Conservation (phyloP, 1,140 invertebrate genomes). For the Oncopeltus fasciatus region DNA sequence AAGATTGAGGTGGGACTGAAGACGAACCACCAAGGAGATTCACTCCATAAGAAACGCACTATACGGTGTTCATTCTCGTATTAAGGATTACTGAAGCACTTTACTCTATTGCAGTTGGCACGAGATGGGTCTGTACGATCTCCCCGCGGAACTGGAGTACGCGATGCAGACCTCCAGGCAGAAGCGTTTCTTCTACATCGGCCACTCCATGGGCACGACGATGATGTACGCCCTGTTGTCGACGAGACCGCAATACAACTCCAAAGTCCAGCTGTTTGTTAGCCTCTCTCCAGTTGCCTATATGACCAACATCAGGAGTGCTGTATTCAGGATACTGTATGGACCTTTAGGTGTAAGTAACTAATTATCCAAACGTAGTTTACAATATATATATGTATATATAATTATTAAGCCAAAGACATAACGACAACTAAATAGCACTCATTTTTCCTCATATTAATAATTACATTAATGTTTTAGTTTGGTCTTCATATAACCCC, state of each 20-base stretch:
- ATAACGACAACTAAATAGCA: too few relatives aligned
- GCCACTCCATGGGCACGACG: slow-evolving; percentile 55
- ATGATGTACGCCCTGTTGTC: slow-evolving; percentile 45
- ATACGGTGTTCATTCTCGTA: too few relatives aligned
- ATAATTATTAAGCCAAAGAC: too few relatives aligned
- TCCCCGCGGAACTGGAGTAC: slow-evolving; percentile 46
- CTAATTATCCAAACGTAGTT: too few relatives aligned
- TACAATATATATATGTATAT: neutral
- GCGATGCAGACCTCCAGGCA: slow-evolving; percentile 38
- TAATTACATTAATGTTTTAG: too few relatives aligned
- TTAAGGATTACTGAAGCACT: too few relatives aligned
- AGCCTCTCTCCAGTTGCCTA: slow-evolving; percentile 60
- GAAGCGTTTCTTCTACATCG: slow-evolving; percentile 44
- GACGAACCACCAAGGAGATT: too few relatives aligned
- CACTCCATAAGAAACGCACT: too few relatives aligned
- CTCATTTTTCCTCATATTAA: too few relatives aligned
- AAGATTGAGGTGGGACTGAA: too few relatives aligned
- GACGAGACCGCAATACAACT: slow-evolving; percentile 44
- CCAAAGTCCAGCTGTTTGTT: slow-evolving; percentile 45
- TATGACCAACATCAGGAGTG: slow-evolving; percentile 17
- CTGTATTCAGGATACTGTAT: slow-evolving; percentile 17
- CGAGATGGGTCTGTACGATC: slow-evolving; percentile 47
- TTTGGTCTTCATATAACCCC: too few relatives aligned
- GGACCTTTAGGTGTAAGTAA: slow-evolving; percentile 18
- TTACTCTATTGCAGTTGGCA: slow-evolving; percentile 36